phyloP scores from a whole-genome alignment of 1,140 invertebrate species.

The Drosophila mauritiana region DNA sequence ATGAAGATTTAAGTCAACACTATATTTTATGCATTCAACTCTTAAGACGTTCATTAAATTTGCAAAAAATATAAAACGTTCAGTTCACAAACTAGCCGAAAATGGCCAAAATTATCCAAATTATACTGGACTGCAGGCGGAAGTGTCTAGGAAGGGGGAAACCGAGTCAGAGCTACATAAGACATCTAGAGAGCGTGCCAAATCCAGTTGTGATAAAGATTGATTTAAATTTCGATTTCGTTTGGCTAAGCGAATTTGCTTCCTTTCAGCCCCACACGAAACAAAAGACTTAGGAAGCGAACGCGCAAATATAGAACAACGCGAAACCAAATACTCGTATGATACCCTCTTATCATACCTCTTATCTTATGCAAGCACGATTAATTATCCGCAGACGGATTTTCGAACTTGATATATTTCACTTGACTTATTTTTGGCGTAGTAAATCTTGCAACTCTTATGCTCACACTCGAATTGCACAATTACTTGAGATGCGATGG shows the following conservation, averaged over 20 bases:
- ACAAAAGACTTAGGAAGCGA: constrained; percentile 80
- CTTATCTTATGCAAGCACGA: not conserved
- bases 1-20: not conserved
- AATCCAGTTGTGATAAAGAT: constrained; percentile 79
- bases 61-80: constrained; percentile 15
- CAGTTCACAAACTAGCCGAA: constrained; percentile 17
- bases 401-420: constrained; percentile 1
- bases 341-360: constrained; percentile 24
- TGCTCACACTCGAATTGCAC: constrained; percentile 47
- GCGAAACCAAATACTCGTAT: not conserved
- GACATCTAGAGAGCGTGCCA: constrained; percentile 61
- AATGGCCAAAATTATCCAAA: constrained; percentile 23
- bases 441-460: constrained; percentile 72
- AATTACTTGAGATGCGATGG: constrained; percentile 46
- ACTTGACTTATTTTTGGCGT: constrained; percentile 31
- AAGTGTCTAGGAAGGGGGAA: constrained; percentile 55
- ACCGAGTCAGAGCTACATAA: constrained; percentile 38
- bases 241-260: constrained; percentile 48
- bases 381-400: constrained; percentile 1
- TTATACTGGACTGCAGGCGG: constrained; percentile 60
- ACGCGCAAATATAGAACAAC: constrained; percentile 49
- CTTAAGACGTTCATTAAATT: constrained; percentile 1
- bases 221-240: constrained; percentile 56
- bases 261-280: constrained; percentile 66
- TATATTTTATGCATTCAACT: constrained; percentile 1